Evolutionary conservation across 1,140 invertebrate species (phyloP).

Genomic region (Thaumatotibia leucotreta): DNA sequence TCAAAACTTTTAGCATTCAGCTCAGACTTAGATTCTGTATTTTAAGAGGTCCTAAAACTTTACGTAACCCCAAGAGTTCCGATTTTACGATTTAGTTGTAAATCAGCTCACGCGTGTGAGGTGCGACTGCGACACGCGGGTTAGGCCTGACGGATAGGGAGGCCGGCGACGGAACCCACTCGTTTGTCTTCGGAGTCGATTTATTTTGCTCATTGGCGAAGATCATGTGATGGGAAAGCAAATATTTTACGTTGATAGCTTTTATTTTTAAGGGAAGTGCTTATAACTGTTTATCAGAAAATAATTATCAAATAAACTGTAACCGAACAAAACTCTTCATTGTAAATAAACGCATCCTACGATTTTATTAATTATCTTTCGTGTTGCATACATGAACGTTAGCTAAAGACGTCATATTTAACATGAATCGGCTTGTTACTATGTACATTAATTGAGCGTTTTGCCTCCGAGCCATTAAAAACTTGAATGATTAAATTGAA

Average conservation of each 20-base stretch:
- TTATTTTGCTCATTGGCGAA: not conserved
- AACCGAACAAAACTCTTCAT: no score
- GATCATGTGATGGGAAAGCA: not conserved
- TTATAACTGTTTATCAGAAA: no score
- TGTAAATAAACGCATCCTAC: no score
- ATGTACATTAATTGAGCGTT: no score
- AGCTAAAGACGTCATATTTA: no score
- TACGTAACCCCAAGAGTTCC: conserved; percentile 4
- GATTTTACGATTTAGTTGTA: conserved; percentile 16
- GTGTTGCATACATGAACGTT: no score
- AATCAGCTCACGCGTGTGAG: conserved; percentile 27
- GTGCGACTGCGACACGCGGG: not conserved
- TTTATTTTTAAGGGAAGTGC: no score
- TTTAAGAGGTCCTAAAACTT: conserved; percentile 4
- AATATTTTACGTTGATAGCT: not conserved
- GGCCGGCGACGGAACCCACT: not conserved
- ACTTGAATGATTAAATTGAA: no score
- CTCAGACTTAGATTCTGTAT: conserved; percentile 5
- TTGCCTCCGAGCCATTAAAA: no score
- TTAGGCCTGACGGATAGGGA: conserved; percentile 28
- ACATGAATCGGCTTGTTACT: no score
- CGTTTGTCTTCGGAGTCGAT: conserved; percentile 2
- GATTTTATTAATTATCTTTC: no score
- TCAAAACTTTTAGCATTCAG: not conserved
- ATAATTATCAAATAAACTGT: no score